Evolutionary conservation across 2,888 invertebrate species (phyloP).

Genomic region (Schizotus pectinicornis): DNA sequence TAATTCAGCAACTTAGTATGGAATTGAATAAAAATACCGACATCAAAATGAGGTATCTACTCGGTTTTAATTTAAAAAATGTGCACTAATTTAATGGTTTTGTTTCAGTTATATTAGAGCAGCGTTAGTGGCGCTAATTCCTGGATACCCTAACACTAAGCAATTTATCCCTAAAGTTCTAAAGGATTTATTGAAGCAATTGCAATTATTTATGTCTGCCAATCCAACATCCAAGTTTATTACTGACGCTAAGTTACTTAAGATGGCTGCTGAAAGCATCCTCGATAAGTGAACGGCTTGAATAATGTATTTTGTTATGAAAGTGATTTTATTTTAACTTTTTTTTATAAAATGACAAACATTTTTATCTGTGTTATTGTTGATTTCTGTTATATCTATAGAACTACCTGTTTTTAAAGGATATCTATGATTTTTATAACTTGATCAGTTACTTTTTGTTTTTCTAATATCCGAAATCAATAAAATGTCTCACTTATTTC

Average conservation of each 20-base stretch:
- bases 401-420: too few species aligned
- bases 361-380: too few species aligned
- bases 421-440: too few species aligned
- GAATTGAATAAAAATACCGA: slow-evolving; percentile 86
- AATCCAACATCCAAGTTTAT: slow-evolving; percentile 71
- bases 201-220: slow-evolving; percentile 70
- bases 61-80: slow-evolving; percentile 17
- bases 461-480: too few species aligned
- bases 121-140: slow-evolving; percentile 83
- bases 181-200: slow-evolving; percentile 75
- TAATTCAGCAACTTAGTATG: slow-evolving; percentile 92
- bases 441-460: too few species aligned
- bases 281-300: slow-evolving; percentile 29
- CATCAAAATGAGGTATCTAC: slow-evolving; percentile 75
- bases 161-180: slow-evolving; percentile 85
- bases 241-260: slow-evolving; percentile 72
- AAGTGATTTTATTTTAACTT: too few species aligned
- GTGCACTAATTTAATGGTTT: slow-evolving; percentile 1
- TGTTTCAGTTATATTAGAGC: slow-evolving; percentile 81
- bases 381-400: too few species aligned
- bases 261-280: slow-evolving; percentile 65
- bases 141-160: slow-evolving; percentile 75
- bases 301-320: not conserved
- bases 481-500: too few species aligned
- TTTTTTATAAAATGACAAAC: too few species aligned